Evolutionary conservation across 2,888 invertebrate species (phyloP).

Genomic region (Epinotia demarniana): DNA sequence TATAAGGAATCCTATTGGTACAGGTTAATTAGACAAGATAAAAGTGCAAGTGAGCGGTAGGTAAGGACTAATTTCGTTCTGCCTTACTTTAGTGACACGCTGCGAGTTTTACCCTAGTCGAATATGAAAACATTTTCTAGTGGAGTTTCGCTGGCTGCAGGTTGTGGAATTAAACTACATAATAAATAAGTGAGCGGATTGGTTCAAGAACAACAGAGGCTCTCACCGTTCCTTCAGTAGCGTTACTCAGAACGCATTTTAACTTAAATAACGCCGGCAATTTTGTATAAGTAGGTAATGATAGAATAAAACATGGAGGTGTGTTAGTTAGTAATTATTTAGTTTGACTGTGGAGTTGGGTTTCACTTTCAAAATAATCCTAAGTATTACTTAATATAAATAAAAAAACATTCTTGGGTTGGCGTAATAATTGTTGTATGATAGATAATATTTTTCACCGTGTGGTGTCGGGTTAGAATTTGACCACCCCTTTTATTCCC

Average conservation of each 20-base stretch:
- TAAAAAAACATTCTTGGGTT: too few species aligned
- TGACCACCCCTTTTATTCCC: too few species aligned
- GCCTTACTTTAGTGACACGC: neutral
- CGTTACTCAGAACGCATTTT: slow-evolving; percentile 45
- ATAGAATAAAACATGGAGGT: neutral
- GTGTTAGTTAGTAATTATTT: too few species aligned
- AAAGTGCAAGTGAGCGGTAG: neutral
- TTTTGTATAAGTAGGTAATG: neutral
- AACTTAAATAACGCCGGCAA: neutral
- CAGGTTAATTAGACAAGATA: neutral
- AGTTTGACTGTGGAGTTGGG: too few species aligned
- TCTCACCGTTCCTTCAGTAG: slow-evolving; percentile 51
- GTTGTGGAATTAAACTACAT: slow-evolving; percentile 63
- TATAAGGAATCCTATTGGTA: too few species aligned
- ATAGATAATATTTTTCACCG: too few species aligned
- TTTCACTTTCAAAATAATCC: too few species aligned
- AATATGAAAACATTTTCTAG: slow-evolving; percentile 7
- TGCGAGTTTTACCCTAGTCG: neutral
- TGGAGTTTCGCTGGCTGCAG: slow-evolving; percentile 44
- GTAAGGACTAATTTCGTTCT: neutral
- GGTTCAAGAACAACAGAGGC: slow-evolving; percentile 46
- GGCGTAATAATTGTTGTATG: too few species aligned
- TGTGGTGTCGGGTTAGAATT: too few species aligned
- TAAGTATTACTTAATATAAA: too few species aligned
- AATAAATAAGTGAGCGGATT: slow-evolving; percentile 60